Conservation (phyloP, 2,797 vertebrate genomes). For the Coccyzus lansbergi region DNA sequence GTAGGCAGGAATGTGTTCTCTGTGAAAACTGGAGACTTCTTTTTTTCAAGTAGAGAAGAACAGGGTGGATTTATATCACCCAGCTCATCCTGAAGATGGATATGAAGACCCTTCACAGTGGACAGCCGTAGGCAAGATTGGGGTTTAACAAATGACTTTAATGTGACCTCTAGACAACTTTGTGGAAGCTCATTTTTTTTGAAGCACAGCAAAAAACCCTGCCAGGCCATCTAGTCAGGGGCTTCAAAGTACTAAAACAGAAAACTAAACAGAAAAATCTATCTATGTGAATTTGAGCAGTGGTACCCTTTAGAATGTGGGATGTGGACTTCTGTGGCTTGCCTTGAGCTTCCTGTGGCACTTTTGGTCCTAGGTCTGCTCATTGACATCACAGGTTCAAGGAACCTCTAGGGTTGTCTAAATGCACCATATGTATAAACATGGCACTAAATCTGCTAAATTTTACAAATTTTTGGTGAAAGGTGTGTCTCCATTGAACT, state of each 20-base stretch:
- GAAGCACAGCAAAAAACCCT: background rate
- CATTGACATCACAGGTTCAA: fast-evolving
- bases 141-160: fast-evolving
- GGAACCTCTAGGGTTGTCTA: background rate
- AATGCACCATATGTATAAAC: fast-evolving
- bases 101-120: background rate
- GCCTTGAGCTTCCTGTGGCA: background rate
- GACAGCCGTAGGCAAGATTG: background rate
- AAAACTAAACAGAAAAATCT: background rate
- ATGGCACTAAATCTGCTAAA: background rate
- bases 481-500: background rate
- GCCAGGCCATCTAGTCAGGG: background rate
- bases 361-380: background rate
- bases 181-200: background rate
- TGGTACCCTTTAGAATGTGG: background rate
- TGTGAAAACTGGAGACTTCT: background rate
- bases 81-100: background rate
- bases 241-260: background rate
- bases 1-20: background rate
- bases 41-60: background rate
- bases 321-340: background rate
- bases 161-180: background rate
- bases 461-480: background rate
- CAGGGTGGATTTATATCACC: fast-evolving
- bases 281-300: background rate